A percentile compares a stretch with the other conserved stretches of the same genome.
Conservation (phyloP, 2,888 invertebrate genomes). For the Rotaria magnacalcarata region DNA sequence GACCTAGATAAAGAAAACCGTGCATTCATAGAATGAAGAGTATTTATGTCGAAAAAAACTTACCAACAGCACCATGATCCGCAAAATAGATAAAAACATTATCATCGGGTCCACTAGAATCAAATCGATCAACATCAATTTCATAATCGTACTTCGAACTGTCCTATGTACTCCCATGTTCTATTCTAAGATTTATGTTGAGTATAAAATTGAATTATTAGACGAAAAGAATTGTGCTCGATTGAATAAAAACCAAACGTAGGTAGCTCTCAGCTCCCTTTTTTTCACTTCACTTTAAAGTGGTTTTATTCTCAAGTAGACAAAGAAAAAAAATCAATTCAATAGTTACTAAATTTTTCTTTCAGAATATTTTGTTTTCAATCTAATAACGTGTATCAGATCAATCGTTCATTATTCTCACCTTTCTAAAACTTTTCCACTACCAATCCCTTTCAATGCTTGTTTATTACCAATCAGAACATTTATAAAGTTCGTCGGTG, state of each 20-base stretch:
- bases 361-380: no score
- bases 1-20: conserved; percentile 53
- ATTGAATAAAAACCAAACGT: background rate
- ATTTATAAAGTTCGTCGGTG: conserved; percentile 63
- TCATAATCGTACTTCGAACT: no score
- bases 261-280: no score
- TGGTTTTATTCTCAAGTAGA: no score
- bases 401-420: conserved; percentile 44
- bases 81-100: conserved; percentile 66
- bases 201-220: no score
- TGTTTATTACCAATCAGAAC: conserved; percentile 62
- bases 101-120: conserved; percentile 63
- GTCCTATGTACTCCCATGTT: no score
- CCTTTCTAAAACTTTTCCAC: conserved; percentile 61
- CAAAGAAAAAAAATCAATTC: no score
- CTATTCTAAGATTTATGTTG: no score
- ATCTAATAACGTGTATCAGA: background rate
- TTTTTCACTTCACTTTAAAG: background rate
- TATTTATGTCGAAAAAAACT: background rate
- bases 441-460: conserved; percentile 59
- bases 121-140: background rate
- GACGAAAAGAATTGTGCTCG: background rate
- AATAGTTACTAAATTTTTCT: no score
- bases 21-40: no score
- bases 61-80: conserved; percentile 64